These are phyloP conservation scores for Amphilophus citrinellus DNA, from an alignment of 2,113 vertebrate genomes.

Conservation along the genomic window DNA sequence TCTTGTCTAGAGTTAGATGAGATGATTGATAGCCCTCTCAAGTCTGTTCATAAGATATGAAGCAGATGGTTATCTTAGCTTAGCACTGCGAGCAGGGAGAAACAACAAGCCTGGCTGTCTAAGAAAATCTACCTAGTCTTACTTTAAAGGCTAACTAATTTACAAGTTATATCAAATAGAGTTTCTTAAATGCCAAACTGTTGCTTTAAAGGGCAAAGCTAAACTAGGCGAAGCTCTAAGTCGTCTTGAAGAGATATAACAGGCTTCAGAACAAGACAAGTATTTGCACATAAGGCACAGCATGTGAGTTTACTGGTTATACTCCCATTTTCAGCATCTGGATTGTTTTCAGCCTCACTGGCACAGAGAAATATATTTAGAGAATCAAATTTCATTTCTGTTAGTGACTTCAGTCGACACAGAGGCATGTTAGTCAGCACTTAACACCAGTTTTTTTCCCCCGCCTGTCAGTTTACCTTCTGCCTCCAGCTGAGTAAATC, in stretches of 20 bases:
- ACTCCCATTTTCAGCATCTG: not conserved
- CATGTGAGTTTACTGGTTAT: not conserved
- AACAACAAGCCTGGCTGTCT: not conserved
- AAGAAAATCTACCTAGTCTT: not conserved
- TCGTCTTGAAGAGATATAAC: not conserved
- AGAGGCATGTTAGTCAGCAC: slow-evolving; percentile 22
- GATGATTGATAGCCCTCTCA: not conserved
- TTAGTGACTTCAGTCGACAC: slow-evolving; percentile 11
- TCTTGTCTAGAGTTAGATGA: not conserved
- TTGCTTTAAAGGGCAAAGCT: slow-evolving; percentile 3
- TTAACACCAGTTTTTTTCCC: slow-evolving; percentile 3
- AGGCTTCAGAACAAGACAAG: slow-evolving; percentile 1
- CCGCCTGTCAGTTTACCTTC: slow-evolving; percentile 24
- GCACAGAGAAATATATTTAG: not conserved
- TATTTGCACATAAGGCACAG: not conserved
- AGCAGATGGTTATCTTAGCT: not conserved
- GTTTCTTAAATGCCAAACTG: slow-evolving; percentile 2
- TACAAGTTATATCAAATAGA: not conserved
- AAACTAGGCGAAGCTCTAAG: not conserved
- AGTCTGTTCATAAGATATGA: not conserved
- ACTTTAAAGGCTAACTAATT: not conserved
- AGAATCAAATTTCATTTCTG: slow-evolving; percentile 9
- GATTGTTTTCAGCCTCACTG: not conserved
- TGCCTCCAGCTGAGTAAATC: slow-evolving; percentile 38
- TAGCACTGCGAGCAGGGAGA: not conserved